A percentile compares a stretch with the other conserved stretches of the same genome.
Conservation (phyloP, 2,113 vertebrate species). For the Micromys minutus region DNA sequence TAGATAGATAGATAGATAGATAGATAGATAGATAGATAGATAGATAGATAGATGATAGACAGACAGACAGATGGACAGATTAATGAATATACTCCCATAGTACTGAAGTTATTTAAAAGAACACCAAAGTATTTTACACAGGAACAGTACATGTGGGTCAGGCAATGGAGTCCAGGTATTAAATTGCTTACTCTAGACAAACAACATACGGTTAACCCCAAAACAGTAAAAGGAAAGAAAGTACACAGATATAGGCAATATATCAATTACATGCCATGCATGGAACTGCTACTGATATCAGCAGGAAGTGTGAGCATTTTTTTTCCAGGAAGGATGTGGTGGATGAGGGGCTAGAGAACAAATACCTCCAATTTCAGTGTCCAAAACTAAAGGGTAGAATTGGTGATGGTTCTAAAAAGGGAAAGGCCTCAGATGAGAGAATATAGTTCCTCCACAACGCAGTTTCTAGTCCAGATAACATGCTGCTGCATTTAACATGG, state of each 20-base stretch:
- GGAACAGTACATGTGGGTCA: not conserved
- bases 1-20: not conserved
- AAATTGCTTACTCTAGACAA: not conserved
- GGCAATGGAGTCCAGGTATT: not conserved
- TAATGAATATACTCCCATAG: not conserved
- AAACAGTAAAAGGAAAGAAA: not conserved
- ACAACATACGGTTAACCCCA: not conserved
- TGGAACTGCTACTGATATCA: not conserved
- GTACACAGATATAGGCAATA: not conserved
- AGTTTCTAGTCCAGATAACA: not conserved
- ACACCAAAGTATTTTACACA: not conserved
- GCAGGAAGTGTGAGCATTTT: too few species aligned
- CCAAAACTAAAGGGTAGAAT: not conserved
- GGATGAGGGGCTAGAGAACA: not conserved
- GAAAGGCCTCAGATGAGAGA: not conserved
- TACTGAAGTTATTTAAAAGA: not conserved
- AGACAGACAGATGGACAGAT: not conserved
- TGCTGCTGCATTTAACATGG: too few species aligned
- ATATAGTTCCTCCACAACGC: not conserved
- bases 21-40: not conserved
- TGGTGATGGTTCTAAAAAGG: not conserved
- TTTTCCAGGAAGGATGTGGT: not conserved
- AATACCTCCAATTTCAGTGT: not conserved
- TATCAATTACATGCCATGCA: accelerated
- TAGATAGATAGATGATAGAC: not conserved